Evolutionary conservation across 2,113 vertebrate genomes (phyloP), one percentile per base, ranked within the genome.

Genomic region (Daphoenositta chrysoptera): DNA sequence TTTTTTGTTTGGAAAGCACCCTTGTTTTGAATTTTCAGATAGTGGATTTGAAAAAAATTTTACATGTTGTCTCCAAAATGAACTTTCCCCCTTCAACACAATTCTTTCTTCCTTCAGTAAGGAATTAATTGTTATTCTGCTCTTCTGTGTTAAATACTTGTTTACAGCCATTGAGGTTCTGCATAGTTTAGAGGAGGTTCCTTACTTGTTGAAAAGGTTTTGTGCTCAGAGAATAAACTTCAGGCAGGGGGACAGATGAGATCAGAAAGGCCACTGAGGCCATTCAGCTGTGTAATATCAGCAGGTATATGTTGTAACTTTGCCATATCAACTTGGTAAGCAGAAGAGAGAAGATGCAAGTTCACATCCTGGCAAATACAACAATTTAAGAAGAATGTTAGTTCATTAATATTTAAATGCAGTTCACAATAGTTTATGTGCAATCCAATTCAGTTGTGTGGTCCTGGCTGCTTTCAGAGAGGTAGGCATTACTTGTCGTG

Each of bases 351-450:
- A 90, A 81, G 57, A 94, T 53, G 48, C 33, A 84, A 61, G 87
- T 94, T 93, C 77, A 73, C 93, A 93, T 92, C 15, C 44, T 37
- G 53, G 51, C 28, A 91, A 96, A 89, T 61, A 35, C 58, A 76
- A 89, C 84, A 61, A 77, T 90, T 94, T 61, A 89, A 53, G 71
- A 66, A 60, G 80, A 91, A 54, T 75, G 77, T 66, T 60, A 81
- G 28, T 44, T 90, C 54, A 64, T 96, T 75, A 94, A 96, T 84
- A 56, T 96, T 96, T 95, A 69, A 95, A 87, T 64, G 33, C 6
- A 35, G 72, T 70, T 94, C 63, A 95, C 84, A 89, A 90, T 83
- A 94, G 77, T 91, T 96, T 71, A 87, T 80, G 86, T 61, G 89
- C 72, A 75, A 92, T 68, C 83, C 61, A 93, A 58, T 85, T 95